Base-by-base conservation (phyloP, 2,113 vertebrate species). In the Cromileptes altivelis region DNA sequence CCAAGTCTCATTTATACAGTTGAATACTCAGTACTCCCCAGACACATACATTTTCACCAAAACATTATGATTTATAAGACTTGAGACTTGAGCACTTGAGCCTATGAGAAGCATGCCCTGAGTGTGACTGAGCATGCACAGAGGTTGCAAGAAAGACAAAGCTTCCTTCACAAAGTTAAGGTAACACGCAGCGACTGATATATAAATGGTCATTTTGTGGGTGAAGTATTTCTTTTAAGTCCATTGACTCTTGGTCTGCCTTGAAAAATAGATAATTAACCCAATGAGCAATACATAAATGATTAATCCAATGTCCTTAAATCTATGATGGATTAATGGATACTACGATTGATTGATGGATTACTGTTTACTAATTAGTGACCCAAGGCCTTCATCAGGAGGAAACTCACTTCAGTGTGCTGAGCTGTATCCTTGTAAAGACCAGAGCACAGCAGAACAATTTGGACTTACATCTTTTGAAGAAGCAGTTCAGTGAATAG, bases 341-440 rank as follows among this genome's bases (percentile, higher is more conserved):
- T 19, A 63, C 30, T 63, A 23, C 25, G n/a, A 78, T 6, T 70
- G 55, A 61, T 27, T 78, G 14, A 68, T 47, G 21, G 53, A 67
- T 67, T 49, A 11, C 57, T 73, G 25, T n/a, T 57, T 17, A 57
- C 47, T 75, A 68, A 81, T 62, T 47, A 52, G 70, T 75, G 55
- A 19, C 27, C 23, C 13, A 62, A 63, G 23, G 40, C 33, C 25
- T 47, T 75, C 27, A 40, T 67, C 17, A 47, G 63, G 21, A 70
- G 57, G 49, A 50, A 13, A 62, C 52, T 55, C 61, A 61, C 52
- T 40, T 65, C n/a, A 58, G 30, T 42, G 23, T 61, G 40, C 21
- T 37, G 45, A 75, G 55, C 53, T 52, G 13, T 14, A n/a, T 37
- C 37, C 37, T 23, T 15, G 5, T 27, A 8, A 68, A 40, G 17